phyloP scores from a whole-genome alignment of 2,797 vertebrate genomes.

The Malacoctenus gilli region DNA sequence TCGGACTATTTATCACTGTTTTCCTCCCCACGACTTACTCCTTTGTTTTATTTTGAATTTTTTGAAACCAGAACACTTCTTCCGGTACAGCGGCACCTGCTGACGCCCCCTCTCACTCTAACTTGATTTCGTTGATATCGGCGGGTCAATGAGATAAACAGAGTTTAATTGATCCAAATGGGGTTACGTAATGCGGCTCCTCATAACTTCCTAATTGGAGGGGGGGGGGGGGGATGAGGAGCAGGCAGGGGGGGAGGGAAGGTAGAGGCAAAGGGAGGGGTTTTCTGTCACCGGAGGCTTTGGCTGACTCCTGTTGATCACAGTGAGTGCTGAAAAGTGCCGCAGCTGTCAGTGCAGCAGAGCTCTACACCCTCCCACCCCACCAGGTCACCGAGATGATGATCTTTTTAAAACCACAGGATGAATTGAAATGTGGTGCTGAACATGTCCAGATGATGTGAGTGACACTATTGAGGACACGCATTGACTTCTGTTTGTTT shows the following conservation, averaged over 20 bases:
- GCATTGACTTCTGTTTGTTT: conserved; percentile 31
- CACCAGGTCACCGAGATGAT: too few species aligned
- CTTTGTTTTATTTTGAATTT: too few species aligned
- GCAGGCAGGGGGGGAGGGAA: conserved; percentile 28
- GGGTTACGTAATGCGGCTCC: conserved; percentile 27
- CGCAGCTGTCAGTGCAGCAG: background rate
- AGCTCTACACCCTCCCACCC: too few species aligned
- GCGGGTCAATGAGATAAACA: conserved; percentile 4
- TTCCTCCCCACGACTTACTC: too few species aligned
- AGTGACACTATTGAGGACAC: background rate
- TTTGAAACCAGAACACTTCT: too few species aligned
- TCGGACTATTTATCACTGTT: too few species aligned
- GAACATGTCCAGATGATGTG: background rate
- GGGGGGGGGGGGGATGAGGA: conserved; percentile 18
- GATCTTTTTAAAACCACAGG: background rate
- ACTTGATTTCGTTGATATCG: background rate
- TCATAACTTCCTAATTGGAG: conserved; percentile 26
- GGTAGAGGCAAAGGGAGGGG: conserved; percentile 47
- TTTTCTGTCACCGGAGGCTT: conserved; percentile 19
- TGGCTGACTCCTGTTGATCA: conserved; percentile 20
- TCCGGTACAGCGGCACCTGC: too few species aligned
- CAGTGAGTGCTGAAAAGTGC: conserved; percentile 10
- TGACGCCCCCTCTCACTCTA: too few species aligned
- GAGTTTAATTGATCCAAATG: conserved; percentile 8
- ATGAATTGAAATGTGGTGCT: too few species aligned